Base-by-base conservation (phyloP, 2,113 vertebrate genomes). In the Otis tarda region DNA sequence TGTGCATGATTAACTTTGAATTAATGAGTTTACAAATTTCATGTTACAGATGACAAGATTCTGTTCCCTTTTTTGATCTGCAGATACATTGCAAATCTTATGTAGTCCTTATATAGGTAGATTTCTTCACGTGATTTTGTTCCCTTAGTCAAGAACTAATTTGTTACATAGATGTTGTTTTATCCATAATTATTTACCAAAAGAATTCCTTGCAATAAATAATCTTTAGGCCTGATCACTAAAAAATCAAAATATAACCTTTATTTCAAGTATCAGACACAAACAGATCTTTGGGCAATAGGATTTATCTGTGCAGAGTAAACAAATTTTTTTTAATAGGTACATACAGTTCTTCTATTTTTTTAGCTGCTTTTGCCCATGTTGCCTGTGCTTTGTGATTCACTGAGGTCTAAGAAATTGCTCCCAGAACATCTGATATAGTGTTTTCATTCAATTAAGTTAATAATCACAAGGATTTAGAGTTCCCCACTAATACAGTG, bases 381-480 rank as follows among this genome's bases (percentile, higher is more conserved):
- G 7, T 55, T 91, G 25, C 35, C 22, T 41, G 31, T 52, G 39
- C 21, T 9, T 73, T 65, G 23, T 90, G 35, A 74, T 86, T 87
- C 73, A 74, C 3, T 70, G 56, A 94, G 14, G 13, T 56, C 60
- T 91, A 87, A 89, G 84, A 94, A 87, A 70, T 70, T 92, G 47
- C 16, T 74, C 60, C 25, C 60, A 78, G 60, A 84, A 87, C 20
- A 89, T 83, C 81, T 87, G 64, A 96, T 64, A 61, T 3, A 41
- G 22, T 67, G 17, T 70, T 92, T 94, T 94, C 91, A 95, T 95
- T 84, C 83, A 89, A 81, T 96, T 94, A 95, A 96, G 45, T 96
- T 59, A 94, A 83, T 83, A 89, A 94, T 79, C 87, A 74, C 47
- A 70, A 74, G 84, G 87, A 94, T 87, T 94, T 95, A 27, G 39